Evolutionary conservation across 2,113 vertebrate species (phyloP).

Genomic region (Coptodon bakossiorum): DNA sequence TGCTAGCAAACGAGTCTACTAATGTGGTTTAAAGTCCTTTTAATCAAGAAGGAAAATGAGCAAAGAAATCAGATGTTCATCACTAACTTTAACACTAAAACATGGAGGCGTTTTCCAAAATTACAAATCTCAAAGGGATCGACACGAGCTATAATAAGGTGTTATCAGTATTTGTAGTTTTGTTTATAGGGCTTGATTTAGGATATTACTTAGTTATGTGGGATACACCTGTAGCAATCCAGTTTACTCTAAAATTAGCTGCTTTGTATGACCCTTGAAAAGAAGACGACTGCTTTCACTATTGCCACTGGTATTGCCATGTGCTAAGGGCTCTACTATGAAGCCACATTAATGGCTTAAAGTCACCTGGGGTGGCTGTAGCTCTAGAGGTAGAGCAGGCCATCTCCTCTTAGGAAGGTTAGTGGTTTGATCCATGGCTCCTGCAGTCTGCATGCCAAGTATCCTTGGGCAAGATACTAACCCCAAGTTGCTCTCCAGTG

Average conservation of each 20-base stretch:
- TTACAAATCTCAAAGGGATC: background rate
- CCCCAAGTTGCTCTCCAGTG: background rate
- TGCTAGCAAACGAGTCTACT: background rate
- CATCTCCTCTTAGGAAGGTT: background rate
- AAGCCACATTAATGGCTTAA: background rate
- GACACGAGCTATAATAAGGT: background rate
- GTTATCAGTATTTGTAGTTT: background rate
- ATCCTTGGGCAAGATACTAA: background rate
- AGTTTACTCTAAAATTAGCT: no score
- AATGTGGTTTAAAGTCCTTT: fast-evolving
- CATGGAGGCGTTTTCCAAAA: background rate
- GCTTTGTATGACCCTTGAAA: background rate
- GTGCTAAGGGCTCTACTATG: background rate
- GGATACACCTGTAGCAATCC: no score
- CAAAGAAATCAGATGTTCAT: background rate
- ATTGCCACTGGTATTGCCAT: background rate
- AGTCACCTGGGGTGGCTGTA: background rate
- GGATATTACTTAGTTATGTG: background rate
- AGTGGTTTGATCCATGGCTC: background rate
- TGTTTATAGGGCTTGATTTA: background rate
- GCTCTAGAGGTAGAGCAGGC: background rate
- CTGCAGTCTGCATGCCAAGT: background rate
- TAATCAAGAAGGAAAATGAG: fast-evolving
- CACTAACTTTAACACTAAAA: background rate
- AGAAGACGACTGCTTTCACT: background rate